phyloP scores from a whole-genome alignment of 2,888 invertebrate species.

The Anoncus sp. region DNA sequence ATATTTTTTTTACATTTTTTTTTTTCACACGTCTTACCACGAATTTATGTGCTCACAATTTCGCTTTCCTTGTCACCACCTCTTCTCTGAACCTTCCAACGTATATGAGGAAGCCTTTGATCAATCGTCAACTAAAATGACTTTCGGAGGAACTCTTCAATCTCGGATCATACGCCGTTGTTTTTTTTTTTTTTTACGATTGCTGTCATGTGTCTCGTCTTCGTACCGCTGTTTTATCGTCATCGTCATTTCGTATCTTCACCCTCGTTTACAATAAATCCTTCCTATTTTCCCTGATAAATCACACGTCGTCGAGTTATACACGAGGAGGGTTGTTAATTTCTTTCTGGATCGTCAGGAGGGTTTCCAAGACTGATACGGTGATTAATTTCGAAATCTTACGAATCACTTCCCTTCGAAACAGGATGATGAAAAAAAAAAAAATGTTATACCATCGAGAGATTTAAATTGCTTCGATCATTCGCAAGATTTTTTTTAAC shows the following conservation, averaged over 20 bases:
- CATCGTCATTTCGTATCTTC: conserved; percentile 41
- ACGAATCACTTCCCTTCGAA: conserved; percentile 22
- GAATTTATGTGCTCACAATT: conserved; percentile 11
- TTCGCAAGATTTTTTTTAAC: conserved; percentile 7
- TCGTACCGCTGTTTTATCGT: conserved; percentile 59
- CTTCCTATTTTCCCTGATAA: neutral
- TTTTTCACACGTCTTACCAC: neutral
- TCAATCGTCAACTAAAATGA: conserved; percentile 27
- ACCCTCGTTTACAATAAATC: conserved; percentile 15
- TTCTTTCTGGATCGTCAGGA: conserved; percentile 50
- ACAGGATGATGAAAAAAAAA: conserved; percentile 11
- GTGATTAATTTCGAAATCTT: conserved; percentile 37
- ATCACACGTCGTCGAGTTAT: conserved; percentile 33
- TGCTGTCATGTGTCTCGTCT: conserved; percentile 72
- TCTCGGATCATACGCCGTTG: conserved; percentile 69
- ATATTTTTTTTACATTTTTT: too few relatives aligned
- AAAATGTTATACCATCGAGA: conserved; percentile 24
- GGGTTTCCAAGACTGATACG: conserved; percentile 13
- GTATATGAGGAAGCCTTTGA: conserved; percentile 12
- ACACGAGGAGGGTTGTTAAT: conserved; percentile 48
- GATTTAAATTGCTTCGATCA: conserved; percentile 21
- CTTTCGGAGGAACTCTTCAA: conserved; percentile 65
- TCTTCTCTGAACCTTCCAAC: neutral
- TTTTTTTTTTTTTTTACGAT: conserved; percentile 55
- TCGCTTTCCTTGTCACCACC: neutral